Percentiles rank a stretch among this genome's conserved stretches.
These are phyloP conservation scores for Ivindomyrus marchei DNA, from an alignment of 2,113 vertebrate species.

Conservation along the genomic window DNA sequence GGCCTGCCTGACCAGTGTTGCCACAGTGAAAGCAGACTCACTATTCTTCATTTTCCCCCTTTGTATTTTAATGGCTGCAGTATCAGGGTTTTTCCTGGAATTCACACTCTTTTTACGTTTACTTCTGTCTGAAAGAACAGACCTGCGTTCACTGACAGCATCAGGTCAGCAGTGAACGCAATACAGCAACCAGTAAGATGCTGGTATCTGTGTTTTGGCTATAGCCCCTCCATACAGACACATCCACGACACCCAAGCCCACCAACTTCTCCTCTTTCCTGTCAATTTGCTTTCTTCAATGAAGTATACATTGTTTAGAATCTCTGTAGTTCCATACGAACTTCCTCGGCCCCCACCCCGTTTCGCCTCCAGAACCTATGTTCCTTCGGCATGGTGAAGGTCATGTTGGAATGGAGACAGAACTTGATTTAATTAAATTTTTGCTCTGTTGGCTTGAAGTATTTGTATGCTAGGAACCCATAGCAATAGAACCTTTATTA, in stretches of 20 bases:
- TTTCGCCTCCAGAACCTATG: slow-evolving; percentile 2
- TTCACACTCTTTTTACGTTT: background rate
- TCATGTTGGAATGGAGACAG: background rate
- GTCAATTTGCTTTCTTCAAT: background rate
- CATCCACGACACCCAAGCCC: slow-evolving; percentile 8
- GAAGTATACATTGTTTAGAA: background rate
- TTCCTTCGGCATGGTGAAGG: background rate
- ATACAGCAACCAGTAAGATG: background rate
- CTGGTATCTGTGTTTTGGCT: slow-evolving; percentile 3
- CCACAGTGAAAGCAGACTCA: slow-evolving; percentile 6
- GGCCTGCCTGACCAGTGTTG: background rate
- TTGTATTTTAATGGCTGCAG: background rate
- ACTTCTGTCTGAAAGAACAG: background rate
- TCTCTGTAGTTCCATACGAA: background rate
- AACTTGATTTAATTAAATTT: background rate
- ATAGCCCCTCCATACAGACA: background rate
- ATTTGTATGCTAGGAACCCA: background rate
- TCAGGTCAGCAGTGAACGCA: background rate
- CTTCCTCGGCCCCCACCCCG: background rate
- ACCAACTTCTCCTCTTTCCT: slow-evolving; percentile 4
- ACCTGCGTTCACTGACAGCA: slow-evolving; percentile 7
- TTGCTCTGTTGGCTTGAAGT: background rate
- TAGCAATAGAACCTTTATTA: background rate
- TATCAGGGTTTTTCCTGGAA: background rate
- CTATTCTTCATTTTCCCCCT: background rate